Evolutionary conservation across 2,113 vertebrate species (phyloP).

Genomic region (Strix aluco): DNA sequence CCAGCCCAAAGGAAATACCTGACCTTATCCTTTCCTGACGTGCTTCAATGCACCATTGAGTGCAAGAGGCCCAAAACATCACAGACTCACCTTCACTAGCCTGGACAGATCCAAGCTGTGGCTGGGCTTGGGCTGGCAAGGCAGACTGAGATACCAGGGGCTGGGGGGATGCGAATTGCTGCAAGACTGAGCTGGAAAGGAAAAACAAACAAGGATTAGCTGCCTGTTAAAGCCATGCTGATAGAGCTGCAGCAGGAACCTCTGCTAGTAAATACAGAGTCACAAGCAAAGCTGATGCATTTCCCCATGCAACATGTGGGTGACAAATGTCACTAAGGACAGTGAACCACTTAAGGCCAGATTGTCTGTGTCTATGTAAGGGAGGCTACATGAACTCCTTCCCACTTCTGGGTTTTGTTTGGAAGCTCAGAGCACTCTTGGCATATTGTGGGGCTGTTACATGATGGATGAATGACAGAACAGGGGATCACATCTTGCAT

Average conservation of each 20-base stretch:
- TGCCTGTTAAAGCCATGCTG: neutral
- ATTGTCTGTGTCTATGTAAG: neutral
- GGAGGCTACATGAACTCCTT: neutral
- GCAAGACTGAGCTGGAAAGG: neutral
- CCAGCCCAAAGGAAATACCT: constrained; percentile 65
- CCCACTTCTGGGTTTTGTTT: neutral
- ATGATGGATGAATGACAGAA: neutral
- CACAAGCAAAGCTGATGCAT: neutral
- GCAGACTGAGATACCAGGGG: neutral
- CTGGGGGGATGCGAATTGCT: neutral
- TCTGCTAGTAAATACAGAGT: neutral
- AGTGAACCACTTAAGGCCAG: neutral
- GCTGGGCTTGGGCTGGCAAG: neutral
- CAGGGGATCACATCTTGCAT: neutral
- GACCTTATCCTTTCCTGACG: constrained; percentile 48
- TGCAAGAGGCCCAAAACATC: neutral
- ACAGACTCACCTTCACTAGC: neutral
- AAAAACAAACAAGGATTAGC: neutral
- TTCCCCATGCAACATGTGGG: neutral
- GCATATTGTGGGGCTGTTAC: neutral
- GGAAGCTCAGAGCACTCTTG: neutral
- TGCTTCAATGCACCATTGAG: constrained; percentile 57
- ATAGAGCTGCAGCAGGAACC: neutral
- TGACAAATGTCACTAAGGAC: neutral
- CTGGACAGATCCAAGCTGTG: neutral